Conservation (phyloP, 2,113 vertebrate species). For the Fregetta grallaria region DNA sequence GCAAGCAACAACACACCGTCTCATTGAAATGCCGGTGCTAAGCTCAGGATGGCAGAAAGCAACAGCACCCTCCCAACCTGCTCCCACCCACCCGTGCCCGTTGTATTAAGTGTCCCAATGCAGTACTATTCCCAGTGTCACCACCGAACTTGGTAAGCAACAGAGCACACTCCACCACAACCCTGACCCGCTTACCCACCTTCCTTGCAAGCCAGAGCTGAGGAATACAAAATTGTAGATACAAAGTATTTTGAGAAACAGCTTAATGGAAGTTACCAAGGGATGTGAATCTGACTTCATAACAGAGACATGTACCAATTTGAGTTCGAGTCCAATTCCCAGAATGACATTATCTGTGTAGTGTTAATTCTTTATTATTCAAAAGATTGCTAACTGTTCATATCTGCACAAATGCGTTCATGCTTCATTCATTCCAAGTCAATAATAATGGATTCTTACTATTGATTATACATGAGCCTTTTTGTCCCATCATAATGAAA, state of each 20-base stretch:
- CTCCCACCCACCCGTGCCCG: accelerated
- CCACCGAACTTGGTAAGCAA: background rate
- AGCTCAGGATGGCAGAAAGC: background rate
- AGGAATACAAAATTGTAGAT: background rate
- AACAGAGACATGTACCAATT: slow-evolving; percentile 53
- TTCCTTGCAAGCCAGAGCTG: background rate
- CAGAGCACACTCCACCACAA: background rate
- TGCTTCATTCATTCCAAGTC: slow-evolving; percentile 75
- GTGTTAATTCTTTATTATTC: slow-evolving; percentile 75
- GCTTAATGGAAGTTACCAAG: slow-evolving; percentile 31
- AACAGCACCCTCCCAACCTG: background rate
- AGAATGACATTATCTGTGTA: slow-evolving; percentile 61
- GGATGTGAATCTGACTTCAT: slow-evolving; percentile 24
- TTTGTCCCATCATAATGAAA: slow-evolving; percentile 92
- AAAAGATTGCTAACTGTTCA: slow-evolving; percentile 67
- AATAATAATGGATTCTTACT: slow-evolving; percentile 86
- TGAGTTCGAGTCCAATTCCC: slow-evolving; percentile 55
- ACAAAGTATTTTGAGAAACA: slow-evolving; percentile 23
- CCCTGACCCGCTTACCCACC: background rate
- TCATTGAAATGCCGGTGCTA: background rate
- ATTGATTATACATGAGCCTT: slow-evolving; percentile 94
- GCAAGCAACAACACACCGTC: background rate
- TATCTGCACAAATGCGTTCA: slow-evolving; percentile 67
- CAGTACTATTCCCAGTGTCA: background rate
- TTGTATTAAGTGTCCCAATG: background rate